Percentiles rank a stretch among this genome's conserved stretches.
Conservation (phyloP, 2,797 vertebrate species). For the Bovichtus diacanthus region DNA sequence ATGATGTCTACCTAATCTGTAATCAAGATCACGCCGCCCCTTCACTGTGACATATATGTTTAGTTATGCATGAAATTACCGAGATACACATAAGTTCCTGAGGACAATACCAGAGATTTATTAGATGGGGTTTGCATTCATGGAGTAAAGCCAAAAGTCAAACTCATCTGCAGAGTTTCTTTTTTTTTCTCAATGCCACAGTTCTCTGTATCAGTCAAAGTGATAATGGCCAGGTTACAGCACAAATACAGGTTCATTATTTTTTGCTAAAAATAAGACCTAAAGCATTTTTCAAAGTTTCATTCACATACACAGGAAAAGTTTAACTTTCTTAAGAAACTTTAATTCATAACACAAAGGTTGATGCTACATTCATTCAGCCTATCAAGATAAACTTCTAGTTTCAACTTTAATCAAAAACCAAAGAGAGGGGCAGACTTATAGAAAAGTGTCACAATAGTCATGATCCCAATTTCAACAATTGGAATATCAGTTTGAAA, state of each 20-base stretch:
- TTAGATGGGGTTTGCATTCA: constrained; percentile 37
- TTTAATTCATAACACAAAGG: constrained; percentile 11
- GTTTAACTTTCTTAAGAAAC: not conserved
- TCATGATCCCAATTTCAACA: not conserved
- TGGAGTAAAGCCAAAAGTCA: not conserved
- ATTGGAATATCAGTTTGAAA: not conserved
- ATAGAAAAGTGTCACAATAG: not conserved
- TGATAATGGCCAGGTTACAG: constrained; percentile 4
- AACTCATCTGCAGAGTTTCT: not conserved
- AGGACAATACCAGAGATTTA: constrained; percentile 24
- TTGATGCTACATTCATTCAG: constrained; percentile 6
- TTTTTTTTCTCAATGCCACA: not conserved
- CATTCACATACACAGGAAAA: constrained; percentile 19
- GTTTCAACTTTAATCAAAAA: constrained; percentile 22
- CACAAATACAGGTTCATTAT: not conserved
- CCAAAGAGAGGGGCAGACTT: not conserved
- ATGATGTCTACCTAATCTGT: constrained; percentile 46
- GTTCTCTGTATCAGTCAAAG: constrained; percentile 7
- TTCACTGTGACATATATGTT: constrained; percentile 37
- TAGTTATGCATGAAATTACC: constrained; percentile 65
- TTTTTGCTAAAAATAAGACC: not conserved
- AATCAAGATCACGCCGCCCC: constrained; percentile 35
- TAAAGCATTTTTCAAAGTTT: not conserved
- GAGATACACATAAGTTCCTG: constrained; percentile 26
- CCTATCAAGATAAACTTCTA: not conserved